phyloP scores from a whole-genome alignment of 2,797 vertebrate species.

The Passerculus sandwichensis region DNA sequence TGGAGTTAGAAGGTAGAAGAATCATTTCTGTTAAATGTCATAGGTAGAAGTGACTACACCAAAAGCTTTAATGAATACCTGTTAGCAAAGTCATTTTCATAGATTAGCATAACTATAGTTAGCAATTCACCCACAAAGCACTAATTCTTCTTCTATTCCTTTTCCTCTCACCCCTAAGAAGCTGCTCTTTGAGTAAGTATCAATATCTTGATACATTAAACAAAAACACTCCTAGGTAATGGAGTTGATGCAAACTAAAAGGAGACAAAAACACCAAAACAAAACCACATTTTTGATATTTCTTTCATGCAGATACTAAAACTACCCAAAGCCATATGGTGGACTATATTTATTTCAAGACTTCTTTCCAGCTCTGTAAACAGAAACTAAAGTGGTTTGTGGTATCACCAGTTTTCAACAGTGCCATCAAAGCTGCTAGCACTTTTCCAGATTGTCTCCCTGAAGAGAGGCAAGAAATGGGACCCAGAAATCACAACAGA shows the following conservation, averaged over 20 bases:
- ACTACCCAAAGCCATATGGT: background rate
- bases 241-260: background rate
- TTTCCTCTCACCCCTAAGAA: background rate
- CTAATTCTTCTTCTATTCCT: background rate
- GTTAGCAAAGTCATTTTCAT: background rate
- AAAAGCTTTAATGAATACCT: slow-evolving; percentile 2
- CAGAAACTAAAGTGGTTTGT: background rate
- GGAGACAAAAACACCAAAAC: background rate
- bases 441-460: background rate
- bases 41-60: background rate
- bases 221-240: background rate
- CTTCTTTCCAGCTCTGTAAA: background rate
- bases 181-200: background rate
- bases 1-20: background rate
- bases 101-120: background rate
- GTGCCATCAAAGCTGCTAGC: background rate
- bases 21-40: background rate
- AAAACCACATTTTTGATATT: background rate
- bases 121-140: background rate
- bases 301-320: background rate
- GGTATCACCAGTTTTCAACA: background rate
- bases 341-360: background rate
- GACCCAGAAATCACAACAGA: background rate
- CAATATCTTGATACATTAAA: background rate
- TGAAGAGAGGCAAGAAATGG: background rate